phyloP scores from a whole-genome alignment of 2,113 vertebrate genomes.

The Phrynocephalus versicolor region DNA sequence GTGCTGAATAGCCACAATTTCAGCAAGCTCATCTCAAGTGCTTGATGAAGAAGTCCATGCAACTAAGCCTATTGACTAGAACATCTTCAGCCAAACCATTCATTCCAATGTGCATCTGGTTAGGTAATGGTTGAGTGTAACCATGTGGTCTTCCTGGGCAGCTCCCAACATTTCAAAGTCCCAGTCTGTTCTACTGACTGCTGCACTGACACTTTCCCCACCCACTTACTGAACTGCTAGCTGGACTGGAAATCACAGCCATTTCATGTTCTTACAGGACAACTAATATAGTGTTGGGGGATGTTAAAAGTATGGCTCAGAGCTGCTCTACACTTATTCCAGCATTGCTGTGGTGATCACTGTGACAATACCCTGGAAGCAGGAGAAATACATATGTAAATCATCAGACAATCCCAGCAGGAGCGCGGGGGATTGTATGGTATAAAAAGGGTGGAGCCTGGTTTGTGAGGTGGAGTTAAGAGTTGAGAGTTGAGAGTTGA shows the following conservation, averaged over 20 bases:
- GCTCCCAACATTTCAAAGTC: too few relatives aligned
- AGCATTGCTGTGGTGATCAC: background rate
- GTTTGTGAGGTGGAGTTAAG: too few relatives aligned
- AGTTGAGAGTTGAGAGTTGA: too few relatives aligned
- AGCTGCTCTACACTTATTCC: background rate
- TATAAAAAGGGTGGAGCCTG: too few relatives aligned
- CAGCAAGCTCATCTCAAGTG: background rate
- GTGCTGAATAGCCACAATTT: background rate
- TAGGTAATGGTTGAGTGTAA: background rate
- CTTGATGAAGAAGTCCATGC: background rate
- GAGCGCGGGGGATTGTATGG: too few relatives aligned
- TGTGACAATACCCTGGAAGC: too few relatives aligned
- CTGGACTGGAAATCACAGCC: background rate
- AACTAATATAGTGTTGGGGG: background rate
- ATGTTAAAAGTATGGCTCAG: background rate
- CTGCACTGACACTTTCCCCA: background rate
- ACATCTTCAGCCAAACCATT: rapidly evolving
- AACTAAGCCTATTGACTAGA: background rate
- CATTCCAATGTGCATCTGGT: background rate
- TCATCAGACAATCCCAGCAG: too few relatives aligned
- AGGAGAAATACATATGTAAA: too few relatives aligned
- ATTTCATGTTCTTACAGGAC: background rate
- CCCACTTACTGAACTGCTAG: background rate
- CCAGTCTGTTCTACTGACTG: background rate
- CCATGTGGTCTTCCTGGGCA: background rate